Conservation (phyloP, 2,113 vertebrate genomes). For the Prochilodus magdalenae region DNA sequence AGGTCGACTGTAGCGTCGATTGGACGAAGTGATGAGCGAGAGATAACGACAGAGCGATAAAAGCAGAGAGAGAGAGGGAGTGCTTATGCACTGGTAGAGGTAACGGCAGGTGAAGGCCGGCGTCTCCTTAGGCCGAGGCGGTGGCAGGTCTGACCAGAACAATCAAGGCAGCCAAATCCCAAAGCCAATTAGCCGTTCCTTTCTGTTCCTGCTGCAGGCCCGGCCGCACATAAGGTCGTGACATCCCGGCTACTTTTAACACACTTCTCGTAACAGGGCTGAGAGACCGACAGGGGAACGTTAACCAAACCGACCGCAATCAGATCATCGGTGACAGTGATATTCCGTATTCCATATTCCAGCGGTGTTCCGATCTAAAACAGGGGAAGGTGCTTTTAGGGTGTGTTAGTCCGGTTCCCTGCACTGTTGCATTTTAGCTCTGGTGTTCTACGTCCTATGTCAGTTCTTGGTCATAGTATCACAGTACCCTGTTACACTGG, state of each 20-base stretch:
- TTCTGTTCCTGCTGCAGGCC: conserved; percentile 30
- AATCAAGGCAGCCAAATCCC: conserved; percentile 47
- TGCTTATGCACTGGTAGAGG: background rate
- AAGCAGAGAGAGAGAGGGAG: background rate
- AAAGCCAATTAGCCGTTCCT: conserved; percentile 56
- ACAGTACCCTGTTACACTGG: no score
- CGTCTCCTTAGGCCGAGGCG: conserved; percentile 5
- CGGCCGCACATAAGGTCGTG: background rate
- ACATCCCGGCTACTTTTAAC: conserved; percentile 24
- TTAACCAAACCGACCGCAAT: background rate
- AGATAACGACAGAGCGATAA: background rate
- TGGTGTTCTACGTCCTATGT: no score
- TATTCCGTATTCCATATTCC: no score
- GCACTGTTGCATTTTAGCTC: no score
- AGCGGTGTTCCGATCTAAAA: no score
- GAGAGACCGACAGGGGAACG: background rate
- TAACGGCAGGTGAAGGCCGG: conserved; percentile 28
- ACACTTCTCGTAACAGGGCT: background rate
- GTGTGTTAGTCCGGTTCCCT: no score
- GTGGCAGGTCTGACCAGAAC: background rate
- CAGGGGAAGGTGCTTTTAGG: no score
- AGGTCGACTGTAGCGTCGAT: background rate
- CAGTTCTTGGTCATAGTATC: no score
- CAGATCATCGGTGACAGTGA: background rate
- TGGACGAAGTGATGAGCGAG: background rate